These are phyloP conservation scores for Lepilemur septentrionalis DNA, from an alignment of 2,797 vertebrate species.

Conservation along the genomic window DNA sequence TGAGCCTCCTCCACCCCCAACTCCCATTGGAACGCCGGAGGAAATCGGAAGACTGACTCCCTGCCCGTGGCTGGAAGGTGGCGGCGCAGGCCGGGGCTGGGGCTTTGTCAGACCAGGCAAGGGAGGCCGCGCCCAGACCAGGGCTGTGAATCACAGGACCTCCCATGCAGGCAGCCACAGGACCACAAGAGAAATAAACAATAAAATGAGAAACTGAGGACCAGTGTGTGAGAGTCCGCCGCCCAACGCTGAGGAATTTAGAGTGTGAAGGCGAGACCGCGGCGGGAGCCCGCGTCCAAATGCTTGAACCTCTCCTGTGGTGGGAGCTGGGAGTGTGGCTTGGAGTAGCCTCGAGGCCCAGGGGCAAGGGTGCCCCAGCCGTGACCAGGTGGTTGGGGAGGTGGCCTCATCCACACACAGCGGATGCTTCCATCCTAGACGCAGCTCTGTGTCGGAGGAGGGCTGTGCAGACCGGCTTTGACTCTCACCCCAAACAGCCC, in stretches of 20 bases:
- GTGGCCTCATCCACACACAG: not conserved
- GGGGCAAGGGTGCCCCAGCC: not conserved
- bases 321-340: not conserved
- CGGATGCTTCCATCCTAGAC: too few relatives aligned
- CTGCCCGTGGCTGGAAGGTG: accelerated
- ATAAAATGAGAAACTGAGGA: not conserved
- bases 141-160: too few relatives aligned
- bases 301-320: not conserved
- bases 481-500: too few relatives aligned
- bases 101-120: accelerated
- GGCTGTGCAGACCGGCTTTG: accelerated
- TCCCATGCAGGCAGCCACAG: accelerated
- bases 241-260: accelerated
- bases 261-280: too few relatives aligned
- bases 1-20: not conserved
- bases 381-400: too few relatives aligned
- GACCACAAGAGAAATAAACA: not conserved
- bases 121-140: not conserved
- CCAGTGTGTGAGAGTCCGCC: not conserved
- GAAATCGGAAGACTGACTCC: not conserved
- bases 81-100: accelerated
- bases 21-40: not conserved
- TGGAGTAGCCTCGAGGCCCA: not conserved
- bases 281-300: not conserved
- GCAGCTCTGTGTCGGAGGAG: accelerated